Evolutionary conservation across 2,888 invertebrate species (phyloP), one percentile per base, ranked within the genome.

Genomic region (Acanthacorydalis orientalis): DNA sequence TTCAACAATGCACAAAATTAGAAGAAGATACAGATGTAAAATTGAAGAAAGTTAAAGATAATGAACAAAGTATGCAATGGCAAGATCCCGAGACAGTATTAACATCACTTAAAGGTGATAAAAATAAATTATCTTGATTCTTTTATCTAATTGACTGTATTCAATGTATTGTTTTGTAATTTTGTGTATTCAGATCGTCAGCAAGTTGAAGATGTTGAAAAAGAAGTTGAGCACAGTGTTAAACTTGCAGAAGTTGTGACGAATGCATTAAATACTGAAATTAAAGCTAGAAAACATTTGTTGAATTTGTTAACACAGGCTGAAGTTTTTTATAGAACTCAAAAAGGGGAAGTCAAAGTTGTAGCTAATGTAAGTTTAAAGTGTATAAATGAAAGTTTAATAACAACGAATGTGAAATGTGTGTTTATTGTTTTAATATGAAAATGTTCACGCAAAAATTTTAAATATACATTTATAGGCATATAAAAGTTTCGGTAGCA

Each of bases 341-440:
- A 96, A 63, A 75, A 85, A 51, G 85, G 87, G 7, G 96, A 97
- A 70, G 95, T 95, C 11, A 92, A 91, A 73, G 83, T 95, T 51
- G 95, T 96, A 31, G 87, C 88, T 50, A 91, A 88, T 74, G 95
- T 93, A 68, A 80, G 85, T 78, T 8, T 31, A n/a, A 10, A 7
- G 15, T 32, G 15, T 23, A 23, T 23, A 23, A 23, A 23, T 23
- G n/a, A 31, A 39, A 33, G 10, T 40, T 12, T 44, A 38, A 23
- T 23, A 23, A 23, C 6, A 23, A 6, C n/a, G n/a, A n/a, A n/a
- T n/a, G n/a, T n/a, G n/a, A n/a, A n/a, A n/a, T n/a, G n/a, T n/a
- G n/a, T n/a, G n/a, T n/a, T n/a, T n/a, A 12, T 14, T 14, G 23
- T 43, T 31, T 43, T n/a, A 2, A 32, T 14, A 37, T 7, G 37